phyloP scores from a whole-genome alignment of 2,113 vertebrate species.

The Sakesphorus luctuosus region DNA sequence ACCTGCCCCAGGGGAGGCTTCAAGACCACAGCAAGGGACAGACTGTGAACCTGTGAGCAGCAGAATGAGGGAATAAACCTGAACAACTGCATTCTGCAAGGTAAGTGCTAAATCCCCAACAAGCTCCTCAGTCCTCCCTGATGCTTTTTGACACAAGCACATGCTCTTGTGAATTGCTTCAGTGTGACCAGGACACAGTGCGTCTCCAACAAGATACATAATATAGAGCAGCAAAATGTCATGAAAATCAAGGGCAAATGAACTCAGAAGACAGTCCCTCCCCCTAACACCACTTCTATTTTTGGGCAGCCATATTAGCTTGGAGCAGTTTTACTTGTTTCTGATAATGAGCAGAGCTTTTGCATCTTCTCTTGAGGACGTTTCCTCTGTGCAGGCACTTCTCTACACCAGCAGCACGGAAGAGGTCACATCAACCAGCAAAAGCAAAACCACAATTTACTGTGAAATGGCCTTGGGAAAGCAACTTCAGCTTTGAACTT shows the following conservation, averaged over 20 bases:
- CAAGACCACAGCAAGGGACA: background rate
- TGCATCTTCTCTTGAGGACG: constrained; percentile 37
- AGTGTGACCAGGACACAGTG: background rate
- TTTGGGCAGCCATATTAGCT: constrained; percentile 58
- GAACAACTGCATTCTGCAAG: background rate
- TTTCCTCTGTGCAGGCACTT: background rate
- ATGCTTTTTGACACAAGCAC: background rate
- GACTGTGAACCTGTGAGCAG: background rate
- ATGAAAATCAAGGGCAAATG: constrained; percentile 50
- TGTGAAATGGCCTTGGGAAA: background rate
- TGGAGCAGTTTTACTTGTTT: constrained; percentile 30
- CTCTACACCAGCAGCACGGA: background rate
- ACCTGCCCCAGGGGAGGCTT: background rate
- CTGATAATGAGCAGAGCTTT: constrained; percentile 46
- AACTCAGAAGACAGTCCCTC: constrained; percentile 28
- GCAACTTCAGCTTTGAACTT: background rate
- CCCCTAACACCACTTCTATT: constrained; percentile 31
- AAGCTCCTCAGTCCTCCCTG: background rate
- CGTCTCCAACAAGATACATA: background rate
- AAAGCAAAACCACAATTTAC: background rate
- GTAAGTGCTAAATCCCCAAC: background rate
- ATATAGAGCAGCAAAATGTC: constrained; percentile 37
- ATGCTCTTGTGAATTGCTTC: background rate
- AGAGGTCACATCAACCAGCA: accelerated
- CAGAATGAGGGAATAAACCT: background rate